Conservation (phyloP, 2,888 invertebrate species). For the Perdita meconis region DNA sequence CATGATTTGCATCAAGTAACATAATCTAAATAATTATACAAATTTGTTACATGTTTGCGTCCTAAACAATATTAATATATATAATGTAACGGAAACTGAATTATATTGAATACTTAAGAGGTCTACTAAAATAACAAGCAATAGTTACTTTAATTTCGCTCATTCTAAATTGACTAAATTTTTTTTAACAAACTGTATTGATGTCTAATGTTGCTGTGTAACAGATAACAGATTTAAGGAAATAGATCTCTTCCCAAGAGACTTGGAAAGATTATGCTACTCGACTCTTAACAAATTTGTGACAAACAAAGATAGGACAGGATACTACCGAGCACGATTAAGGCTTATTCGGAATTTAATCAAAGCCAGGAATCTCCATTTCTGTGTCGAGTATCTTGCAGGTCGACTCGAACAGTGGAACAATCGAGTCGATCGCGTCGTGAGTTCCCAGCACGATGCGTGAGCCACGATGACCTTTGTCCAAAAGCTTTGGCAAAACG, state of each 20-base stretch:
- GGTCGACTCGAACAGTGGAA: constrained; percentile 42
- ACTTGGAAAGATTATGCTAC: constrained; percentile 28
- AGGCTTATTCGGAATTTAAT: constrained; percentile 56
- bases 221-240: no score
- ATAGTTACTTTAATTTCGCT: no score
- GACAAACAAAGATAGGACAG: constrained; percentile 24
- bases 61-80: no score
- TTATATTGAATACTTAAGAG: background rate
- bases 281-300: constrained; percentile 15
- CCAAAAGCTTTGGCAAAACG: constrained; percentile 48
- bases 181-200: no score
- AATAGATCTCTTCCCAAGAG: background rate
- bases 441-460: constrained; percentile 70
- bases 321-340: constrained; percentile 39
- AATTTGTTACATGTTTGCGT: background rate
- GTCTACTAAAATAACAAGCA: background rate
- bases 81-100: no score
- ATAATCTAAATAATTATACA: background rate
- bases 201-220: no score
- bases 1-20: background rate
- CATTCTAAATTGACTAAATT: no score
- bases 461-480: constrained; percentile 60
- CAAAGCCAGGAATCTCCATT: constrained; percentile 47
- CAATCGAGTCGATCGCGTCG: constrained; percentile 73
- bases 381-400: constrained; percentile 34